Base-by-base conservation (phyloP, 2,797 vertebrate genomes). In the Coendou prehensilis region DNA sequence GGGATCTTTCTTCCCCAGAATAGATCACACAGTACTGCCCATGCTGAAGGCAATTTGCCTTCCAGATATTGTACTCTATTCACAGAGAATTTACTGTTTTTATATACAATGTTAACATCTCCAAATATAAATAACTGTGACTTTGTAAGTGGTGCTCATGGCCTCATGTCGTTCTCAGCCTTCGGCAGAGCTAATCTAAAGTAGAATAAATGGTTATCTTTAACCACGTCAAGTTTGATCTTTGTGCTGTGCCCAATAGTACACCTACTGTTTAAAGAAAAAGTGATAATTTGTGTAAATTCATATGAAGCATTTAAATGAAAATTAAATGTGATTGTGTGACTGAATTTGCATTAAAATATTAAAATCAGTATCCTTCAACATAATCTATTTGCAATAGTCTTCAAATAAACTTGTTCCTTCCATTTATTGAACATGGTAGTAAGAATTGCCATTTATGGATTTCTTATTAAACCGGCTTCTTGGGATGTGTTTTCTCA, bases 1-100 rank as follows among this genome's bases (percentile, higher is more conserved):
- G 73, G n/a, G 30, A 73, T 82, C 33, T 83, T 96, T 95, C 89
- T 94, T 93, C 63, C 54, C 41, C 47, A 1, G 80, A 91, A 95
- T 37, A 93, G 81, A 94, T 79, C 67, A 47, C 75, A 85, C 7
- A 93, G 63, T n/a, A 56, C 50, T 92, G 45, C 14, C 37, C 84
- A 82, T 59, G 23, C 4, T 22, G 13, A 26, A 26, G 84, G 30
- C n/a, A 87, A 23, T 83, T 85, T 86, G 14, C 45, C 30, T 71
- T 88, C 75, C 47, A 80, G 37, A 56, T 71, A 80, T 18, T 2
- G 5, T 7, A 87, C 57, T 82, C 45, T 59, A 59, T 10, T 75
- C 45, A 61, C 85, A 92, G 83, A 79, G 37, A 89, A 91, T 80
- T 33, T 33, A 56, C 7, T 61, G 9, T 85, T 95, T 95, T 69